Conservation (phyloP, 2,797 vertebrate species). For the Rhabdophis nuchalis region DNA sequence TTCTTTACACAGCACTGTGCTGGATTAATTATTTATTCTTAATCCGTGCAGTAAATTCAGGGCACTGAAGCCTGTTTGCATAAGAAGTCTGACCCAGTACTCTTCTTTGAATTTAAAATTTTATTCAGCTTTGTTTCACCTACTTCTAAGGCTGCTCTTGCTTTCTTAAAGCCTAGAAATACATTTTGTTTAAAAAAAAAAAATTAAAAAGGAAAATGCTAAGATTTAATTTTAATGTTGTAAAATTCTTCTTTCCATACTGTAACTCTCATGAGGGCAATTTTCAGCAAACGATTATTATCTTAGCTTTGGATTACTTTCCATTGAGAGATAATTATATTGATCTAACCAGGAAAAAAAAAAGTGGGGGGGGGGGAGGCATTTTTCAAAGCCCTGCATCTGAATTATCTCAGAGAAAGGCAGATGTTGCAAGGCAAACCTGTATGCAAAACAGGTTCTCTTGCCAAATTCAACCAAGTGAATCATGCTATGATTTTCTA, state of each 20-base stretch:
- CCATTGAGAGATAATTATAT: background rate
- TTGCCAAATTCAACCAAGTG: background rate
- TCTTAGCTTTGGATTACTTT: background rate
- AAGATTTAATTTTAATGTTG: background rate
- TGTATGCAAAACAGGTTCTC: background rate
- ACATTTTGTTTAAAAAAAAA: background rate
- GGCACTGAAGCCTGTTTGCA: background rate
- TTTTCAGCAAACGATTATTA: background rate
- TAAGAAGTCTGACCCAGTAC: background rate
- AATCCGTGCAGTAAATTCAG: background rate
- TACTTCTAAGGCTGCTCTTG: background rate
- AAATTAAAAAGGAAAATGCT: background rate
- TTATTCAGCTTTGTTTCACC: background rate
- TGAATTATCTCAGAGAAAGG: background rate
- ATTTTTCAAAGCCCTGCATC: background rate
- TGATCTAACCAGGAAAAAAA: background rate
- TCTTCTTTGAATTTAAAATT: background rate
- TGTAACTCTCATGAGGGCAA: background rate
- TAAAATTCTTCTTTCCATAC: background rate
- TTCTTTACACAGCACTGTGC: background rate
- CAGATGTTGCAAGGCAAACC: background rate
- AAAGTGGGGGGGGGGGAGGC: accelerated
- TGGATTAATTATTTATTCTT: background rate
- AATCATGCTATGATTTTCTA: background rate
- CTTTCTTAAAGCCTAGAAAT: background rate